Evolutionary conservation across 2,113 vertebrate species (phyloP).

Genomic region (Peromyscus leucopus): DNA sequence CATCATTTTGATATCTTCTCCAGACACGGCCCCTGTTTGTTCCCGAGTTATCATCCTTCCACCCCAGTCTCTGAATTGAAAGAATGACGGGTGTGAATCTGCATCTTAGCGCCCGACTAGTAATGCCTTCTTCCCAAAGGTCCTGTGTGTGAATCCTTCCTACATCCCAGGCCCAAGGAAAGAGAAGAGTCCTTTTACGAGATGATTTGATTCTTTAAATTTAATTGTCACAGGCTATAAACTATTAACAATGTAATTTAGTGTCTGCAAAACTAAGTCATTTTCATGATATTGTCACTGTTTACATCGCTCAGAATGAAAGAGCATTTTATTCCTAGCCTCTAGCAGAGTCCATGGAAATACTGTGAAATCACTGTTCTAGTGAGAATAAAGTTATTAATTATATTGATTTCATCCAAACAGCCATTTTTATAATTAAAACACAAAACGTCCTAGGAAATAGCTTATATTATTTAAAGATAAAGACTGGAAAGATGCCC

Average conservation of each 20-base stretch:
- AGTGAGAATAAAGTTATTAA: background rate
- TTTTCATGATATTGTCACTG: background rate
- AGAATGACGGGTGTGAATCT: background rate
- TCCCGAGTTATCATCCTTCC: background rate
- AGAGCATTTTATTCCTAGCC: conserved; percentile 51
- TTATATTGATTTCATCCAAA: conserved; percentile 7
- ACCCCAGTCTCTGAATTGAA: background rate
- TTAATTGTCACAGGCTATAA: conserved; percentile 26
- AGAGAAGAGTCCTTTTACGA: background rate
- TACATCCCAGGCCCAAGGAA: background rate
- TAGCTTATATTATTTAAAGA: conserved; percentile 19
- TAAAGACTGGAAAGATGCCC: background rate
- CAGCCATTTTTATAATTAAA: conserved; percentile 4
- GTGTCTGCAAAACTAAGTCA: conserved; percentile 20
- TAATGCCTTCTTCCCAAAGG: background rate
- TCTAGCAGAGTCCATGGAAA: background rate
- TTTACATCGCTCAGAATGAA: background rate
- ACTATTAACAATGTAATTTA: conserved; percentile 25
- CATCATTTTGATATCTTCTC: background rate
- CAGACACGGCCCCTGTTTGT: background rate
- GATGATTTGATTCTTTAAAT: background rate
- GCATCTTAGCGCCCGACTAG: background rate
- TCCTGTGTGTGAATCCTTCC: background rate
- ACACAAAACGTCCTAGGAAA: background rate
- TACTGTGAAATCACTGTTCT: background rate